Base-by-base conservation (phyloP, 2,797 vertebrate genomes). In the Clarias fuscus region DNA sequence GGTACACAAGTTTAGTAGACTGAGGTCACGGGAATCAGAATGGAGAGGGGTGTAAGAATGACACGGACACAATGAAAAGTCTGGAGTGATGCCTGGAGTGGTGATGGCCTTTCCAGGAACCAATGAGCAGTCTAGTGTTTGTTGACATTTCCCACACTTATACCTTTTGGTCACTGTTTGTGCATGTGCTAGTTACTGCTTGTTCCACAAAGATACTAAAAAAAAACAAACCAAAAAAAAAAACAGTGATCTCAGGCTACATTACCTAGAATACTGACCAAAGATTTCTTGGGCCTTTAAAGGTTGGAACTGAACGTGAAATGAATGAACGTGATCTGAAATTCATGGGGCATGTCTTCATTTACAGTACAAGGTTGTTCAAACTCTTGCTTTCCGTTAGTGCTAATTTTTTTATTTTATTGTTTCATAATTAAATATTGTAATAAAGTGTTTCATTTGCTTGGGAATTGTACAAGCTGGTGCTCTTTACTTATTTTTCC, bases 101-200 rank as follows among this genome's bases (percentile, higher is more conserved):
- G 87, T 87, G 85, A 88, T 88, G 88, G 88, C 88, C 89, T 90
- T 91, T 93, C 89, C 91, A 86, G 87, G 68, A 85, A 64, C 88
- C 82, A 92, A 85, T 84, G 84, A 90, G 84, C 75, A 84, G 85
- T 81, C 24, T 82, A 82, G 86, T 37, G 67, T 88, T 90, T 95
- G 93, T 95, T 94, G 94, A 95, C 93, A 92, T 94, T 95, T 95
- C 95, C 94, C 95, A 95, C 92, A 92, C 90, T 78, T 89, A 53
- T 40, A 59, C 89, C 87, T 87, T 86, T 83, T 85, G 53, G 82
- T 84, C 40, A 77, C 68, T 64, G 82, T 81, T 85, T 92, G 88
- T 92, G 87, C 89, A 89, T 88, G 89, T 84, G 82, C 86, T 65
- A 62, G 76, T 76, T 82, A 78, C 80, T 84, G 73, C 86, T 86